Conservation (phyloP, 2,797 vertebrate species). For the Zenarchopterus dispar region DNA sequence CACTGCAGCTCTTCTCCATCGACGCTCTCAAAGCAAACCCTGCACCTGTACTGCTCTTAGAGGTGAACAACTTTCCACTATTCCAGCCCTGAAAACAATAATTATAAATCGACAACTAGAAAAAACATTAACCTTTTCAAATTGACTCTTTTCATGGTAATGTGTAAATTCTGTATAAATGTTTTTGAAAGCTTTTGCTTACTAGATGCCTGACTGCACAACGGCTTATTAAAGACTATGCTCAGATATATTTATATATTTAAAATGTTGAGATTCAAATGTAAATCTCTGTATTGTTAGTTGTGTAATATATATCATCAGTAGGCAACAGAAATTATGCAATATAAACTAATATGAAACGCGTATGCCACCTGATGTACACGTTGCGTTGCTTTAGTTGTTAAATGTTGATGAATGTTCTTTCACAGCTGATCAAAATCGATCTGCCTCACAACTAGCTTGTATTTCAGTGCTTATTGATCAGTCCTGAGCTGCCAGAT, state of each 20-base stretch:
- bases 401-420: conserved; percentile 2
- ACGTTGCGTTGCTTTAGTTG: conserved; percentile 24
- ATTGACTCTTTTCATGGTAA: conserved; percentile 10
- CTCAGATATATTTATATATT: not conserved
- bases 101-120: no score
- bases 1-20: no score
- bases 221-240: not conserved
- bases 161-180: conserved; percentile 50
- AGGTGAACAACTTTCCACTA: no score
- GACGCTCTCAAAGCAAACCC: no score
- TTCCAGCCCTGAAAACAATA: no score
- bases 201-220: not conserved
- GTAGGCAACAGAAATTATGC: not conserved
- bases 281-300: conserved; percentile 35
- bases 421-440: no score
- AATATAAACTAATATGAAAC: conserved; percentile 27
- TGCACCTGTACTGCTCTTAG: no score
- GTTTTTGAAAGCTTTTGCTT: conserved; percentile 27
- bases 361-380: conserved; percentile 1
- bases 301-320: conserved; percentile 30
- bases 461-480: no score
- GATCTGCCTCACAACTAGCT: no score
- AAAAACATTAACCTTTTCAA: not conserved
- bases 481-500: no score
- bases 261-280: conserved; percentile 25